Evolutionary conservation across 1,140 invertebrate genomes (phyloP).

Genomic region (Sinonovacula constricta): DNA sequence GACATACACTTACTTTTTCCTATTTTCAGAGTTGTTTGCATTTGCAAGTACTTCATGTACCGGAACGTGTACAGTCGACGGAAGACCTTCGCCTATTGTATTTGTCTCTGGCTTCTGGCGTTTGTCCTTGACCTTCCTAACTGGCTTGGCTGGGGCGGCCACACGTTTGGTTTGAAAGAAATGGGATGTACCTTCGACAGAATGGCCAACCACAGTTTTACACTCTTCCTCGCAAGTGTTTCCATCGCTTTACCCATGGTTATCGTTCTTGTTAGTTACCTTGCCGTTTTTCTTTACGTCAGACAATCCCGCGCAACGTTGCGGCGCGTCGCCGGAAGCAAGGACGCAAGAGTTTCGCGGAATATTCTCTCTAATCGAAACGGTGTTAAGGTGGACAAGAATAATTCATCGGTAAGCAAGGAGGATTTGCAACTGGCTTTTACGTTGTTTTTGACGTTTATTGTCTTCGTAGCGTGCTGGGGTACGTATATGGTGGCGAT

Average conservation of each 20-base stretch:
- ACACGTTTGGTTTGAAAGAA: slow-evolving; percentile 45
- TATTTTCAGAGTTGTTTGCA: slow-evolving; percentile 38
- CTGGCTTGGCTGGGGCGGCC: slow-evolving; percentile 44
- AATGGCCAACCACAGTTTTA: slow-evolving; percentile 34
- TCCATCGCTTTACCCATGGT: slow-evolving; percentile 34
- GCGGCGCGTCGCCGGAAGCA: not conserved
- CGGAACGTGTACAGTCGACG: slow-evolving; percentile 28
- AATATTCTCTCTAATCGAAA: not conserved
- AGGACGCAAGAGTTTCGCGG: not conserved
- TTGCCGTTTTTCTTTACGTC: slow-evolving; percentile 26
- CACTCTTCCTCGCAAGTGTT: slow-evolving; percentile 30
- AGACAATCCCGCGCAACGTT: slow-evolving; percentile 14
- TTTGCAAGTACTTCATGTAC: slow-evolving; percentile 41
- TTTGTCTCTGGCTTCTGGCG: slow-evolving; percentile 21
- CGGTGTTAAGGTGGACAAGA: not conserved
- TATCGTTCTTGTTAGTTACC: slow-evolving; percentile 32
- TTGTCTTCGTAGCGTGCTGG: slow-evolving; percentile 30
- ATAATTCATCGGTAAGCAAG: slow-evolving; percentile 1
- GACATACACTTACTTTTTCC: too few species aligned
- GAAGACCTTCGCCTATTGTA: slow-evolving; percentile 33
- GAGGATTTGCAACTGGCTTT: slow-evolving; percentile 44
- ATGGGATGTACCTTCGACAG: slow-evolving; percentile 49
- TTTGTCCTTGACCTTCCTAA: slow-evolving; percentile 35
- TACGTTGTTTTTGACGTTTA: slow-evolving; percentile 36
- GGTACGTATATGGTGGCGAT: slow-evolving; percentile 29